These are phyloP conservation scores for Echinops telfairi DNA, from an alignment of 2,113 vertebrate genomes.

Conservation along the genomic window DNA sequence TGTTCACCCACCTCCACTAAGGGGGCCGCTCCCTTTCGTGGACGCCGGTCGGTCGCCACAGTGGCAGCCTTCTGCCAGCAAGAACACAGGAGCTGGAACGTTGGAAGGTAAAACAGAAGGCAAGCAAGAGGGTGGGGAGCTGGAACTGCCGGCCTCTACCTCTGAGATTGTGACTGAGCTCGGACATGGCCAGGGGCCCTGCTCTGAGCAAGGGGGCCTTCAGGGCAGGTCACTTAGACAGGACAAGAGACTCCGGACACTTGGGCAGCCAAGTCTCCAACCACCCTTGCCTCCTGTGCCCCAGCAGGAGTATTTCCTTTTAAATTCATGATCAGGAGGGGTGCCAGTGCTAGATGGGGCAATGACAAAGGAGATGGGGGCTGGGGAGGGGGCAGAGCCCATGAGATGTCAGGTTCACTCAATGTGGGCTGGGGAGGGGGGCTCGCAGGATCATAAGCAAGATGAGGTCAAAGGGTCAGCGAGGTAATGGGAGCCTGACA, in stretches of 20 bases:
- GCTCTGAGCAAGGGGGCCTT: conserved; percentile 70
- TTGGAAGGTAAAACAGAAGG: conserved; percentile 74
- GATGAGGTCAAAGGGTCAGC: neutral
- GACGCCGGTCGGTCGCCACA: neutral
- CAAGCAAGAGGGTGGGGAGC: neutral
- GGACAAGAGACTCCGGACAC: too few relatives aligned
- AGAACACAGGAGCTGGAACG: conserved; percentile 35
- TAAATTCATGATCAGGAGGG: conserved; percentile 38
- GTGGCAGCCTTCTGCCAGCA: neutral
- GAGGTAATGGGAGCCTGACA: neutral
- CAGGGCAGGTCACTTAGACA: conserved; percentile 76
- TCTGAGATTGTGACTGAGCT: conserved; percentile 56
- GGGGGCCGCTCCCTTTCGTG: conserved; percentile 23
- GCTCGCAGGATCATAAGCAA: neutral
- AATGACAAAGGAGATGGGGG: neutral
- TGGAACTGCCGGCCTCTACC: neutral
- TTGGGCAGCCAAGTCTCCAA: conserved; percentile 76
- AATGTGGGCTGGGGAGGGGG: too few relatives aligned
- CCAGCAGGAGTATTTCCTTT: conserved; percentile 69
- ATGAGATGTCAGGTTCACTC: neutral
- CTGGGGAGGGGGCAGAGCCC: neutral
- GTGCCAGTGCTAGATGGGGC: neutral
- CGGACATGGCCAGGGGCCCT: conserved; percentile 63
- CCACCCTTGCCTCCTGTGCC: conserved; percentile 72
- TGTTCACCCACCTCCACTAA: neutral